A percentile compares a stretch with the other conserved stretches of the same genome.
These are phyloP conservation scores for Gortyna flavago DNA, from an alignment of 2,888 invertebrate species.

Conservation along the genomic window DNA sequence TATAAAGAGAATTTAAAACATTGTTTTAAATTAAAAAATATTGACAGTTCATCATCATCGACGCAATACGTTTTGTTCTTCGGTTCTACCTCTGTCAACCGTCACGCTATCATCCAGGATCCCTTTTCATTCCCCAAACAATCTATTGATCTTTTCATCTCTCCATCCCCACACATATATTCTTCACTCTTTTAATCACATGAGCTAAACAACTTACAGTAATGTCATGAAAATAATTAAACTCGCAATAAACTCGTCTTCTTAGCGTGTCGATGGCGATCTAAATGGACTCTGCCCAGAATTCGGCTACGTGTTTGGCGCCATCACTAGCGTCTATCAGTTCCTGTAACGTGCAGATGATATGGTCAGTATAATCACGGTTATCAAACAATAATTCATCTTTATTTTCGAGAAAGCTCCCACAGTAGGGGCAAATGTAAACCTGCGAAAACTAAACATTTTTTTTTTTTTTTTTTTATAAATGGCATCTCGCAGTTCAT, in stretches of 20 bases:
- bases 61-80: too few relatives aligned
- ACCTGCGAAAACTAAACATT: conserved; percentile 81
- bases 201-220: too few relatives aligned
- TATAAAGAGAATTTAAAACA: too few relatives aligned
- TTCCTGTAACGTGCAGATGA: too few relatives aligned
- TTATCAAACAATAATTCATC: not conserved
- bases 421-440: conserved; percentile 71
- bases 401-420: not conserved
- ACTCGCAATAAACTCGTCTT: not conserved
- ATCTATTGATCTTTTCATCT: too few relatives aligned
- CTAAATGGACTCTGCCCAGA: not conserved
- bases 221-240: not conserved
- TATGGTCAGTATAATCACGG: not conserved
- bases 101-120: too few relatives aligned
- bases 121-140: too few relatives aligned
- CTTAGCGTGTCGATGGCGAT: not conserved
- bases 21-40: not conserved
- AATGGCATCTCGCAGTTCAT: too few relatives aligned
- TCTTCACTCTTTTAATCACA: too few relatives aligned
- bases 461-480: too few relatives aligned
- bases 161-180: too few relatives aligned
- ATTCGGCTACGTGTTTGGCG: not conserved
- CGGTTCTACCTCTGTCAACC: too few relatives aligned
- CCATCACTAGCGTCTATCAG: not conserved
- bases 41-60: not conserved